These are phyloP conservation scores for Hyppa rectilinea DNA, from an alignment of 2,888 invertebrate genomes.

Conservation along the genomic window DNA sequence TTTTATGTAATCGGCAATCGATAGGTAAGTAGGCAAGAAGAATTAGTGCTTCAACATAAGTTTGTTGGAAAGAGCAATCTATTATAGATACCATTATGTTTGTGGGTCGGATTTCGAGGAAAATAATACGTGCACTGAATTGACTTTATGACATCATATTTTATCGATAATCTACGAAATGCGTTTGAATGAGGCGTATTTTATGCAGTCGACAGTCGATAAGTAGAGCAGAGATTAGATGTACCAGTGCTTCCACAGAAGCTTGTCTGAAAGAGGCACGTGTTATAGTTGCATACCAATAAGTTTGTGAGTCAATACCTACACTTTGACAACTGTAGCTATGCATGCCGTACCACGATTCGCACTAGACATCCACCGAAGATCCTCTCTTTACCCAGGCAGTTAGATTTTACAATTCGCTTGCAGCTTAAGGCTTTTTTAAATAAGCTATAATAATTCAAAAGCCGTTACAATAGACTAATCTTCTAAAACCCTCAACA, in stretches of 20 bases:
- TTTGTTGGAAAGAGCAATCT: too few relatives aligned
- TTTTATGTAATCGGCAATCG: too few relatives aligned
- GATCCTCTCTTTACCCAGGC: background rate
- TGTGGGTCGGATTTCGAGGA: background rate
- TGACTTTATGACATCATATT: constrained; percentile 5
- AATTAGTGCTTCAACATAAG: too few relatives aligned
- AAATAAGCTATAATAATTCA: background rate
- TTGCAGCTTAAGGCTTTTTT: background rate
- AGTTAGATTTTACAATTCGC: background rate
- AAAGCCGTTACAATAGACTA: constrained; percentile 5
- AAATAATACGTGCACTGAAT: background rate
- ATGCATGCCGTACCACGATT: background rate
- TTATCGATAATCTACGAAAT: constrained; percentile 23
- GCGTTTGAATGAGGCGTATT: constrained; percentile 8
- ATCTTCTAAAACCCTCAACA: background rate
- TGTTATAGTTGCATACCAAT: background rate
- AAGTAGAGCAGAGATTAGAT: constrained; percentile 18
- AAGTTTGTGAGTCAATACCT: background rate
- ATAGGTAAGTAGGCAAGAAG: too few relatives aligned
- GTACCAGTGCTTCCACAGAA: background rate
- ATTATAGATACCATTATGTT: too few relatives aligned
- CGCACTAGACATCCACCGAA: background rate
- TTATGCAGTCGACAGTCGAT: constrained; percentile 17
- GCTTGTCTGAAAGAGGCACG: constrained; percentile 13
- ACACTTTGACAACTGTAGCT: background rate